Conservation (phyloP, 2,888 invertebrate genomes). For the Eupithecia pulchellata region DNA sequence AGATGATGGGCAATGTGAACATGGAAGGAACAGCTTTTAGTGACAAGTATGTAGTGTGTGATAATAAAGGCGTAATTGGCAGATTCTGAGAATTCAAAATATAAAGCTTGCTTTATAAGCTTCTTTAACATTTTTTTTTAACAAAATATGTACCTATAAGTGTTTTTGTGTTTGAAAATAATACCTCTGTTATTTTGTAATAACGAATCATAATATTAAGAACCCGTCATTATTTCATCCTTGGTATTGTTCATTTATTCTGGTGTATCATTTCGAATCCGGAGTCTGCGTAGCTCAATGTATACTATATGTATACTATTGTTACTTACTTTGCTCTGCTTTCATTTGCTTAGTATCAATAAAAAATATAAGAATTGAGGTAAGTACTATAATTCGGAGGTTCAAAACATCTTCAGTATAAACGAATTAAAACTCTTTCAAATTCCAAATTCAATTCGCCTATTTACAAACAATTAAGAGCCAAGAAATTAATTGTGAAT, state of each 20-base stretch:
- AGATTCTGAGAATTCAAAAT: neutral
- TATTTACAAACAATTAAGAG: constrained; percentile 19
- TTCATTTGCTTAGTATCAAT: no score
- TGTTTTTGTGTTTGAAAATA: no score
- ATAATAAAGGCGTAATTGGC: neutral
- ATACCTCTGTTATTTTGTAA: neutral
- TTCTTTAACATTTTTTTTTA: no score
- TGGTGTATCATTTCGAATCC: neutral
- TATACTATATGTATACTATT: no score
- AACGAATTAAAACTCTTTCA: neutral
- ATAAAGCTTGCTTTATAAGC: no score
- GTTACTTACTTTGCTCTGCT: no score
- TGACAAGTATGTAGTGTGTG: neutral
- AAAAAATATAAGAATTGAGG: no score
- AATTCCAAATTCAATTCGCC: neutral
- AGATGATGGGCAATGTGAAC: constrained; percentile 32
- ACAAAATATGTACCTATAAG: no score
- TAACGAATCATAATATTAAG: no score
- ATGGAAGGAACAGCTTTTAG: neutral
- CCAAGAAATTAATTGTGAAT: constrained; percentile 32
- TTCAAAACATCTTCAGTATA: neutral
- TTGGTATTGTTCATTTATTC: neutral
- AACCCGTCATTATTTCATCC: no score
- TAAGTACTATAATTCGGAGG: no score
- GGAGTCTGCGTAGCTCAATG: neutral